These are phyloP conservation scores for Bubo scandiacus DNA, from an alignment of 2,113 vertebrate species.

Conservation along the genomic window DNA sequence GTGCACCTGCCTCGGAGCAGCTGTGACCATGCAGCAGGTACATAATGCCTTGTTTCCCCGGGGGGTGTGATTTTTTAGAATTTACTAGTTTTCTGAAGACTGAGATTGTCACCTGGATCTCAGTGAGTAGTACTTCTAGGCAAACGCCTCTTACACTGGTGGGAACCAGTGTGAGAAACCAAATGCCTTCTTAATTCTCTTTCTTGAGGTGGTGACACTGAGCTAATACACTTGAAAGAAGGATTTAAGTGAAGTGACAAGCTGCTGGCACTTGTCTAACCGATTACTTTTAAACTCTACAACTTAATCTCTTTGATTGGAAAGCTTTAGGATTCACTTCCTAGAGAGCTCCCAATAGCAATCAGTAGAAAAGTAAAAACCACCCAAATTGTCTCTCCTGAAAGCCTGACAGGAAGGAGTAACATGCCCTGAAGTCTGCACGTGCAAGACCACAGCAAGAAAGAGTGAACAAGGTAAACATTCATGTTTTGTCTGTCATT, in stretches of 20 bases:
- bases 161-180: background rate
- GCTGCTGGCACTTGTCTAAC: background rate
- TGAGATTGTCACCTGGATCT: background rate
- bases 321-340: background rate
- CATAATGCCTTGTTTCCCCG: accelerated
- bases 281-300: background rate
- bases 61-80: background rate
- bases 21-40: background rate
- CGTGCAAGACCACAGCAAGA: background rate
- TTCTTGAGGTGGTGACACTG: background rate
- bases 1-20: background rate
- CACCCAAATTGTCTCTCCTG: background rate
- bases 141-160: background rate
- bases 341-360: background rate
- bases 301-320: background rate
- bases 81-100: background rate
- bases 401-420: background rate
- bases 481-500: background rate
- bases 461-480: background rate
- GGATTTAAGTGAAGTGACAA: background rate
- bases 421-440: background rate
- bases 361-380: background rate
- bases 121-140: background rate
- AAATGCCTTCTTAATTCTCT: background rate
- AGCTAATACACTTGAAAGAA: background rate